These are phyloP conservation scores for Camptogramma bilineatum DNA, from an alignment of 2,888 invertebrate genomes.

Conservation along the genomic window DNA sequence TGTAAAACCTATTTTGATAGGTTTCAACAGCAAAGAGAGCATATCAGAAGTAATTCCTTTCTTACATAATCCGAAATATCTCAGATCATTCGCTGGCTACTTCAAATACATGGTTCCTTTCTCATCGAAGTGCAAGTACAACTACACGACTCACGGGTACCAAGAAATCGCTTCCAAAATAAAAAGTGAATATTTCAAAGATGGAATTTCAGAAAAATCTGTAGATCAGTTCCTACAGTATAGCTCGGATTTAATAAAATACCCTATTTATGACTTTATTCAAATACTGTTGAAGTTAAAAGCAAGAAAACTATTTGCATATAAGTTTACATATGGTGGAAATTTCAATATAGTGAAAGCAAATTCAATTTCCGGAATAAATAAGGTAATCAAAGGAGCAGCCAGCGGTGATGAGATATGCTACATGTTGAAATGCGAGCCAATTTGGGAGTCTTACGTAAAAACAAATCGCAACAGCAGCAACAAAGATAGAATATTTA, in stretches of 20 bases:
- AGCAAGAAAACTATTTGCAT: slow-evolving; percentile 63
- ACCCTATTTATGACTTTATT: slow-evolving; percentile 76
- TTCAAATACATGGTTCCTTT: slow-evolving; percentile 79
- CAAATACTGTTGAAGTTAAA: slow-evolving; percentile 48
- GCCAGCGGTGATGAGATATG: slow-evolving; percentile 80
- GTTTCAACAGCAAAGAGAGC: slow-evolving; percentile 80
- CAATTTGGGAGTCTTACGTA: slow-evolving; percentile 68
- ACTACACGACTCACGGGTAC: slow-evolving; percentile 60
- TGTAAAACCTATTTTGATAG: slow-evolving; percentile 74
- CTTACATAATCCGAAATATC: slow-evolving; percentile 65
- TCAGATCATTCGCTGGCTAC: slow-evolving; percentile 60
- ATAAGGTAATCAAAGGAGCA: slow-evolving; percentile 68
- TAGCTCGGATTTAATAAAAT: slow-evolving; percentile 73
- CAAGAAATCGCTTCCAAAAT: slow-evolving; percentile 61
- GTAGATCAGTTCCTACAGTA: slow-evolving; percentile 68
- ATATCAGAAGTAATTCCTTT: slow-evolving; percentile 77
- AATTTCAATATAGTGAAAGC: slow-evolving; percentile 69
- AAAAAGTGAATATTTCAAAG: slow-evolving; percentile 66
- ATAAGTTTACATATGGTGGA: slow-evolving; percentile 79
- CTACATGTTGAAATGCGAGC: slow-evolving; percentile 78
- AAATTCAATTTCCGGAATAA: slow-evolving; percentile 58
- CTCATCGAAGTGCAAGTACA: slow-evolving; percentile 62
- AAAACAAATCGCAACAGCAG: slow-evolving; percentile 52
- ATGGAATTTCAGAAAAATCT: slow-evolving; percentile 60
- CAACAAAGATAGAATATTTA: slow-evolving; percentile 66